Evolutionary conservation across 2,888 invertebrate genomes (phyloP), one percentile per base, ranked within the genome.

Genomic region (Auanema freiburgensis): DNA sequence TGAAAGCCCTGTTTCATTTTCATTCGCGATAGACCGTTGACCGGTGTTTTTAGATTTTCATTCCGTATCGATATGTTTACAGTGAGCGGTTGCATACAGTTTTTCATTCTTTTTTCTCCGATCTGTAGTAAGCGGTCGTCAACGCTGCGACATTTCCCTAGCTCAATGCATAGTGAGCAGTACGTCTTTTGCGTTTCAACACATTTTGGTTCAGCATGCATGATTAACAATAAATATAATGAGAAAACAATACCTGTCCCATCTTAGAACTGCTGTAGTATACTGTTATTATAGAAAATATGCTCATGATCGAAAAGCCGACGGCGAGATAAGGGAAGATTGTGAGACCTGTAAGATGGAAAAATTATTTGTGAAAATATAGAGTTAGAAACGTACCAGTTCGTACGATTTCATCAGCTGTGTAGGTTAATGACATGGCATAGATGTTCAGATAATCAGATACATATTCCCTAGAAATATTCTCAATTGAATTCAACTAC

Each of bases 311-410:
- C 11, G 65, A 54, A 63, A 80, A 80, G 42, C 80, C 80, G 33
- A 80, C 74, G 8, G 77, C 71, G 24, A 80, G 65, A 58, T 70
- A 80, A 51, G 80, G 80, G 60, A 80, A 80, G 24, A 80, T 70
- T 10, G 80, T 78, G 60, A 80, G 66, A 18, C 65, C 67, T 63
- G 33, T 40, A 50, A 53, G 41, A 16, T 40, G 33, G 18, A 23
- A 41, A 14, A 58, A 11, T 33, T 33, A 46, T 46, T n/a, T n/a
- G n/a, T n/a, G n/a, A n/a, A n/a, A n/a, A n/a, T n/a, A 12, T 25
- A 8, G 14, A 14, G 11, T 14, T 6, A 23, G 1, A 24, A 6
- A 11, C 53, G n/a, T 68, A 57, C 79, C 79, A 14, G 79, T 79
- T 41, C 78, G 64, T 3, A 79, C 77, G 23, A 80, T 72, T 67